A percentile compares a stretch with the other conserved stretches of the same genome.
Evolutionary conservation across 1,140 invertebrate species (phyloP).

Genomic region (Vanessa tameamea): DNA sequence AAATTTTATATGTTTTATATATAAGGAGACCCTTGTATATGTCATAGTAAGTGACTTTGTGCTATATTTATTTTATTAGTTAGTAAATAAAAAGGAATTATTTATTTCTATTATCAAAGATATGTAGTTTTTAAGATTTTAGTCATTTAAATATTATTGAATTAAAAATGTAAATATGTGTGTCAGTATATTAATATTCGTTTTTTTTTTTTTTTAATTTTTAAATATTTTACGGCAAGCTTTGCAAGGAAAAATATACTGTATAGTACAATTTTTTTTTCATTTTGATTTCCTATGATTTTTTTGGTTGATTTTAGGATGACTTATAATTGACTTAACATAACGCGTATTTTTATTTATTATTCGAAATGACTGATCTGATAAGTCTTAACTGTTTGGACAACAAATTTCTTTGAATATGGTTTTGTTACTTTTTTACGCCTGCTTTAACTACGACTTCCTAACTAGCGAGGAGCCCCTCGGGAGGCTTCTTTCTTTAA

Average conservation of each 20-base stretch:
- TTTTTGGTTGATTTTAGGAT: not conserved
- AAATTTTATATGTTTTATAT: conserved; percentile 5
- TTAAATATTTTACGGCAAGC: conserved; percentile 44
- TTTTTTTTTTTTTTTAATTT: conserved; percentile 55
- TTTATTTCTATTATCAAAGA: conserved; percentile 39
- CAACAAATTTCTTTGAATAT: too few relatives aligned
- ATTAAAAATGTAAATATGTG: conserved; percentile 44
- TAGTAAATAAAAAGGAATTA: conserved; percentile 39
- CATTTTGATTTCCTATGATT: conserved; percentile 32
- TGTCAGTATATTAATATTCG: conserved; percentile 40
- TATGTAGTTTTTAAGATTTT: conserved; percentile 31
- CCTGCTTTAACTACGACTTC: too few relatives aligned
- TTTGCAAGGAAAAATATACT: conserved; percentile 48
- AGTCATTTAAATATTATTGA: conserved; percentile 35
- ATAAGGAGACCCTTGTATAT: conserved; percentile 34
- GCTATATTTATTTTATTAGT: conserved; percentile 41
- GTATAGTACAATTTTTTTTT: conserved; percentile 55
- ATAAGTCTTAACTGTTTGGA: too few relatives aligned
- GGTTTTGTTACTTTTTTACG: too few relatives aligned
- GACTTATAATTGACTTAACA: not conserved
- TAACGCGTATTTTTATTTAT: too few relatives aligned
- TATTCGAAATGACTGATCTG: too few relatives aligned
- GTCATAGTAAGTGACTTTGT: conserved; percentile 37
- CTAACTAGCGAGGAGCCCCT: too few relatives aligned
- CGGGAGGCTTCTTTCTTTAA: too few relatives aligned